A percentile compares a stretch with the other conserved stretches of the same genome.
phyloP scores from a whole-genome alignment of 2,888 invertebrate species.

The Ernsta delagoae region DNA sequence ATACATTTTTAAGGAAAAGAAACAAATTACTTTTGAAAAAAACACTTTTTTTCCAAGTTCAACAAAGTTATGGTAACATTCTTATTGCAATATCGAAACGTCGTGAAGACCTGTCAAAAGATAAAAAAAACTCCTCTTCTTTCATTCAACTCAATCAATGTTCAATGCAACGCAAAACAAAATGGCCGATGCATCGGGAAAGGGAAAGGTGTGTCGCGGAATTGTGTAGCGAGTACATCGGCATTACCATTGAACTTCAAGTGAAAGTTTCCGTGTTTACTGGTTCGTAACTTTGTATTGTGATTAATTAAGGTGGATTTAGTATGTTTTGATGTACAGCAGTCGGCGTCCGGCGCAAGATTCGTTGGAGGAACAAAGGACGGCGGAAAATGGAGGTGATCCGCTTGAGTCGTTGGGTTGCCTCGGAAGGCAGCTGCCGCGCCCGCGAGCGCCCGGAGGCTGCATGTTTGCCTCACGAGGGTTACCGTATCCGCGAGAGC shows the following conservation, averaged over 20 bases:
- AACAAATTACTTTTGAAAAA: no score
- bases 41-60: no score
- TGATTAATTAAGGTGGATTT: conserved; percentile 81
- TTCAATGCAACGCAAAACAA: conserved; percentile 65
- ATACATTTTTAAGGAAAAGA: no score
- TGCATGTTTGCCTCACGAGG: conserved; percentile 76
- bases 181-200: conserved; percentile 78
- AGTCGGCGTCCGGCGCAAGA: conserved; percentile 48
- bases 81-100: conserved; percentile 25
- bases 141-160: no score
- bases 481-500: conserved; percentile 68
- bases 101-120: no score
- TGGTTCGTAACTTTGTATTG: conserved; percentile 84
- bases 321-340: conserved; percentile 74
- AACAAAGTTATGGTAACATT: no score
- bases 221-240: conserved; percentile 64
- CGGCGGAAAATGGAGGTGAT: conserved; percentile 50
- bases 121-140: no score
- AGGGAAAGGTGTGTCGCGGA: conserved; percentile 80
- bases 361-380: conserved; percentile 46
- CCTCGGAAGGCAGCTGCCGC: conserved; percentile 67
- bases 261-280: conserved; percentile 81
- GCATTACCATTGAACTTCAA: conserved; percentile 71
- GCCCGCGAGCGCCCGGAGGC: conserved; percentile 75
- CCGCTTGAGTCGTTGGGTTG: conserved; percentile 61